phyloP scores from a whole-genome alignment of 2,888 invertebrate species.

The Leptopilina myrica region DNA sequence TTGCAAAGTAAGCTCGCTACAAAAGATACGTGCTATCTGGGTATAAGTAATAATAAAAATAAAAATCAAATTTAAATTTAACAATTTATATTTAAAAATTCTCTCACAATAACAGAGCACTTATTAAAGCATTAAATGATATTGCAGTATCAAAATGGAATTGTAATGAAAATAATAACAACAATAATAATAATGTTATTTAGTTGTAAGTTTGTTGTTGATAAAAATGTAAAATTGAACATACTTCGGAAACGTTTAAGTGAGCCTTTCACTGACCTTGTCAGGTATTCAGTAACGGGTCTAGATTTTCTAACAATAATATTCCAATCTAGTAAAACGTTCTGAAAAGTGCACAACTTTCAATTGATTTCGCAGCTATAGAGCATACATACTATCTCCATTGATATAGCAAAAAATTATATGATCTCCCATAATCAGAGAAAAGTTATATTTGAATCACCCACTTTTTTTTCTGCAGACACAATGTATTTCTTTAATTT shows the following conservation, averaged over 20 bases:
- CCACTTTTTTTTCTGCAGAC: too few relatives aligned
- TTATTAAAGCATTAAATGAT: too few relatives aligned
- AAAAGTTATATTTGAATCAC: too few relatives aligned
- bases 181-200: neutral
- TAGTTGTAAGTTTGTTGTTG: neutral
- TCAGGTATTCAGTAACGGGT: conserved; percentile 20
- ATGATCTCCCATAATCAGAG: too few relatives aligned
- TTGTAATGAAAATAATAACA: too few relatives aligned
- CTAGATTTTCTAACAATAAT: conserved; percentile 35
- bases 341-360: conserved; percentile 12
- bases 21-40: too few relatives aligned
- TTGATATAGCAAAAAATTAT: neutral
- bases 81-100: neutral
- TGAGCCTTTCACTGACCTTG: conserved; percentile 38
- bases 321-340: conserved; percentile 1
- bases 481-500: too few relatives aligned
- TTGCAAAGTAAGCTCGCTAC: too few relatives aligned
- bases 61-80: neutral
- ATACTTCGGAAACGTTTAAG: conserved; percentile 5
- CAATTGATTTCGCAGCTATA: conserved; percentile 1
- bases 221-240: conserved; percentile 11
- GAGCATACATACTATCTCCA: neutral
- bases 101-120: neutral
- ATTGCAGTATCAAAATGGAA: too few relatives aligned
- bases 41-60: too few relatives aligned